Conservation (phyloP, 2,888 invertebrate genomes). For the Vandiemenella viatica region DNA sequence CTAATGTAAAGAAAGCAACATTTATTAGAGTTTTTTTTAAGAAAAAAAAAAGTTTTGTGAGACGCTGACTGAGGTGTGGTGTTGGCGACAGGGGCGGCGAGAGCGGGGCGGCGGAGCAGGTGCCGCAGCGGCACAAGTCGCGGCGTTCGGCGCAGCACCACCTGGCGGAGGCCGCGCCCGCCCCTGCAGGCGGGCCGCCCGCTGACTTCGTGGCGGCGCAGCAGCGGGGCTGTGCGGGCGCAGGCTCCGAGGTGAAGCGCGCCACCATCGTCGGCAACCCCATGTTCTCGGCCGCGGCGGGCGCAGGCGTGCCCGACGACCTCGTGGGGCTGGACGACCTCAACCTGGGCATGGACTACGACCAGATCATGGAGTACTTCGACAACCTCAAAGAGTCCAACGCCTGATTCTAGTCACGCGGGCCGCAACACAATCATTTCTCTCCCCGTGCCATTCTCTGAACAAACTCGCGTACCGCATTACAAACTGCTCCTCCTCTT, state of each 20-base stretch:
- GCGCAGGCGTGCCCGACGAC: constrained; percentile 28
- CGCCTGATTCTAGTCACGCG: constrained; percentile 25
- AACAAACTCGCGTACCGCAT: too few species aligned
- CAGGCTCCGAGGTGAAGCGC: constrained; percentile 54
- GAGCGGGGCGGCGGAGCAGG: constrained; percentile 3
- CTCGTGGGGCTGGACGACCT: constrained; percentile 63
- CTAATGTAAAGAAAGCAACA: too few species aligned
- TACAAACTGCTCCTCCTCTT: too few species aligned
- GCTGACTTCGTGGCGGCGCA: constrained; percentile 26
- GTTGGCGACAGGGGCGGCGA: constrained; percentile 10
- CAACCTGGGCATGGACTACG: constrained; percentile 81
- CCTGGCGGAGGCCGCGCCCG: constrained; percentile 20
- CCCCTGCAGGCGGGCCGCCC: constrained; percentile 31
- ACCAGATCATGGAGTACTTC: constrained; percentile 96
- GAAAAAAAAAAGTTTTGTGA: too few species aligned
- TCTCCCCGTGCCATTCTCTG: too few species aligned
- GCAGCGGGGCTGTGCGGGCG: too few species aligned
- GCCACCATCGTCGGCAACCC: constrained; percentile 80
- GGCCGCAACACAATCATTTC: neutral
- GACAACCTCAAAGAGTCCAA: constrained; percentile 85
- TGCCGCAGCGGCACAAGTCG: constrained; percentile 18
- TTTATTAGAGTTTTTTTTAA: too few species aligned
- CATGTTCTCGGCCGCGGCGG: constrained; percentile 50
- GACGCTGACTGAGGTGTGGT: too few species aligned
- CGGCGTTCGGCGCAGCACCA: too few species aligned